Base-by-base conservation (phyloP, 2,113 vertebrate species). In the Notiomystis cincta region DNA sequence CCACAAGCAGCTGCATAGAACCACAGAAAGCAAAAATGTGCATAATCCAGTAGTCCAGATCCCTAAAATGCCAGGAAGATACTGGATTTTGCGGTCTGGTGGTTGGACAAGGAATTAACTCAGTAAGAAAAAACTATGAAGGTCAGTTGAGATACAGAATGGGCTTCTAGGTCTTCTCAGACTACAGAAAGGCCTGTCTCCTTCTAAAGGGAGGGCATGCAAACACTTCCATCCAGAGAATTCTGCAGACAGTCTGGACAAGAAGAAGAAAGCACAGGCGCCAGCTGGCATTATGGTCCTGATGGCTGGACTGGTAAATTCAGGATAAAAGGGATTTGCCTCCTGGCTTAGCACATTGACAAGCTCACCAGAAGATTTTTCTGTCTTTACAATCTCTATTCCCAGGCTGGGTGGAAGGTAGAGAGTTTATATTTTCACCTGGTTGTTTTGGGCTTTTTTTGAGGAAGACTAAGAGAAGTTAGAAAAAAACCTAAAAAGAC, bases 131-230 rank as follows among this genome's bases (percentile, higher is more conserved):
- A 64, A 92, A 17, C 4, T n/a, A 9, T 2, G 4, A 54, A 54
- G 21, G n/a, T 81, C 28, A 73, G 28, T 1, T 0, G 0, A 42
- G 31, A 60, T 35, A 50, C 6, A 65, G 28, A 65, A 35, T 0
- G 0, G 3, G 20, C 23, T 66, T 37, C 31, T 75, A 30, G 10
- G 6, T 75, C 37, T 84, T n/a, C 38, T 84, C 28, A 31, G 30
- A 15, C 3, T 45, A 51, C 28, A 56, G 51, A 78, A 84, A 66
- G 31, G 23, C 53, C 28, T 38, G 5, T n/a, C 22, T 50, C 33
- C 18, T 85, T 53, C 28, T 47, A 58, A 35, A 79, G 17, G 9
- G 27, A 81, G 13, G 31, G 15, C 21, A 24, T 47, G 17, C 6
- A 90, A 65, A 54, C 2, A 51, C 6, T 25, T 61, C 23, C 81